Evolutionary conservation across 30 jellyfish, hydroid and myxozoan species (phyloP).

Genomic region (Pseudorhiza aurosa): DNA sequence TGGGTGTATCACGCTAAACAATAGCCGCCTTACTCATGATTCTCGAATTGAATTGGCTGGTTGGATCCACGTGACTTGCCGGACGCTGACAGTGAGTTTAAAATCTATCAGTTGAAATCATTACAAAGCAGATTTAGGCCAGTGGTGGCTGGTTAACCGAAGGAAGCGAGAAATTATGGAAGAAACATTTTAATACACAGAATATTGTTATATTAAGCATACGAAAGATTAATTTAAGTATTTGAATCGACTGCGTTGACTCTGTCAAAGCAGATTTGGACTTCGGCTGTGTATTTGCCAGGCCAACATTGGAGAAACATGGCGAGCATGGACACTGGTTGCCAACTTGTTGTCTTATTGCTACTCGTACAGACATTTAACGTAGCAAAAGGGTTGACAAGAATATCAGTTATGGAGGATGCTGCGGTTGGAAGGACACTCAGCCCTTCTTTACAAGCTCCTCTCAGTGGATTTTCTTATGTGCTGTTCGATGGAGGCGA

Average conservation of each 20-base stretch:
- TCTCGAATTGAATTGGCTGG: constrained; percentile 34
- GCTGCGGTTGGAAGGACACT: constrained; percentile 59
- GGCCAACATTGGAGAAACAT: constrained; percentile 20
- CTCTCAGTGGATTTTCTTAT: constrained; percentile 57
- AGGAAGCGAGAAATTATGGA: neutral
- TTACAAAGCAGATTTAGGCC: constrained; percentile 14
- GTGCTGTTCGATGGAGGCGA: constrained; percentile 53
- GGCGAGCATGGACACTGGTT: constrained; percentile 44
- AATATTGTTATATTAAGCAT: too few species aligned
- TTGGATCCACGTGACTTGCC: constrained; percentile 43
- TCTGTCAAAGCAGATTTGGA: neutral
- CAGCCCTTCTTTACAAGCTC: constrained; percentile 47
- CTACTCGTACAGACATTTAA: neutral
- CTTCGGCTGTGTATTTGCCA: neutral
- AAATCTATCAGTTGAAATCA: constrained; percentile 60
- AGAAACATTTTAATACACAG: neutral
- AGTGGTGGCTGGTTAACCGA: constrained; percentile 3
- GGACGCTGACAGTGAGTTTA: constrained; percentile 79
- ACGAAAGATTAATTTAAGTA: too few species aligned
- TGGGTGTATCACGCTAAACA: constrained; percentile 61
- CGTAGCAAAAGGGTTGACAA: constrained; percentile 6
- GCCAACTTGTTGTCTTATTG: constrained; percentile 18
- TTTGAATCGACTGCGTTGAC: neutral
- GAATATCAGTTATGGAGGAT: constrained; percentile 42
- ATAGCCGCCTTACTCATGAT: constrained; percentile 53